Conservation (phyloP, 2,797 vertebrate genomes). For the Gymnoscopelus braueri region DNA sequence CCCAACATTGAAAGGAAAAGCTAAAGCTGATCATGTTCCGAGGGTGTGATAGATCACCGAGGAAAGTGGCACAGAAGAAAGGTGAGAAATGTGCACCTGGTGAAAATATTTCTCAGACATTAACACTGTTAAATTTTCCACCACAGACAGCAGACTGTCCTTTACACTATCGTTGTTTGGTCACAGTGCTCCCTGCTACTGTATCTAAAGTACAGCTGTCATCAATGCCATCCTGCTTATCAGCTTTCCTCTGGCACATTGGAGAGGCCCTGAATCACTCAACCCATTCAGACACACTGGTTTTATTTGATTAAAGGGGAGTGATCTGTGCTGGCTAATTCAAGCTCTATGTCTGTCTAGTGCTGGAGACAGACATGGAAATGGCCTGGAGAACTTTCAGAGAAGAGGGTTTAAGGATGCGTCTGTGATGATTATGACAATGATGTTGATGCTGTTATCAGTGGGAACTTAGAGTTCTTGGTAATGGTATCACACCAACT, state of each 20-base stretch:
- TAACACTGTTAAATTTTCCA: constrained; percentile 29
- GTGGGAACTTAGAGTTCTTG: constrained; percentile 35
- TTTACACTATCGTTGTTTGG: constrained; percentile 32
- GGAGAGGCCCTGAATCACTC: constrained; percentile 42
- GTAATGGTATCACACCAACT: constrained; percentile 22
- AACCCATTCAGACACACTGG: constrained; percentile 46
- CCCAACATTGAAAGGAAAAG: constrained; percentile 31
- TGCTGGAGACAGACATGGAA: constrained; percentile 27
- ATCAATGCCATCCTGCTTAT: constrained; percentile 47
- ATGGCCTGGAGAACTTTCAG: constrained; percentile 36
- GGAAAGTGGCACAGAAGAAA: constrained; percentile 46
- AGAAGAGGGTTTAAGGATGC: constrained; percentile 28
- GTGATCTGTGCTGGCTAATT: constrained; percentile 51
- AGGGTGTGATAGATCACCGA: constrained; percentile 50
- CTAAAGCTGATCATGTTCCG: constrained; percentile 61
- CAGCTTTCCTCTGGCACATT: constrained; percentile 47
- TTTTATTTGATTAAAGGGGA: constrained; percentile 58
- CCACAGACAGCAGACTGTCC: constrained; percentile 27
- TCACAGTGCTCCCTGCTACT: constrained; percentile 44
- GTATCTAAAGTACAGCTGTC: constrained; percentile 58
- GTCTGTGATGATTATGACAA: constrained; percentile 34
- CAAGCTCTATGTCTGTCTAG: constrained; percentile 34
- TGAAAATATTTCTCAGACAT: constrained; percentile 42
- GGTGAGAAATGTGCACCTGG: constrained; percentile 61
- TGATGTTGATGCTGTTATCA: constrained; percentile 38